Base-by-base conservation (phyloP, 2,113 vertebrate genomes). In the Spheniscus mendiculus region DNA sequence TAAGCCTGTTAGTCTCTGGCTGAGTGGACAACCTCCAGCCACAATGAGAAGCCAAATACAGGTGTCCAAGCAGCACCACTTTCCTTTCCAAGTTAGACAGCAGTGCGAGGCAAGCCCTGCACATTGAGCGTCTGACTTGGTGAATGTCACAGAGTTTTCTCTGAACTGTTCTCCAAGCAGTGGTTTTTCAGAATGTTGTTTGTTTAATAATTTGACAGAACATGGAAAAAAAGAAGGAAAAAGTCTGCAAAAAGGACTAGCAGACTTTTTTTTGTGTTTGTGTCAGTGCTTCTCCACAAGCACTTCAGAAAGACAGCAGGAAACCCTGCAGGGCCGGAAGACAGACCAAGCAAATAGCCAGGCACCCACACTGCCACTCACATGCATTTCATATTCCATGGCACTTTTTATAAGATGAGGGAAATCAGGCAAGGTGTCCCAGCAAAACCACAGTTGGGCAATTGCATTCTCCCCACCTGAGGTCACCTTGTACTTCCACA, bases 141-240 rank as follows among this genome's bases (percentile, higher is more conserved):
- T 38, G 49, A 62, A 27, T 3, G 14, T 14, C 71, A 58, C 58
- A 42, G 56, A 52, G 34, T 36, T 89, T 74, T 82, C 52, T 80
- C 34, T 44, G 23, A 87, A 74, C 25, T 32, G 52, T n/a, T 81
- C 23, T 84, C 50, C 70, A 74, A 82, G 55, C 19, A 82, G 53
- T 21, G 40, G 7, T 67, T 63, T 91, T 92, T 42, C 89, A 94
- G 44, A 84, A 82, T 21, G 14, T 20, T 59, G 20, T 93, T 93
- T 81, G 16, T 74, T 94, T 52, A 36, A 92, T 44, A 79, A 79
- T 89, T 89, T 90, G 83, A 93, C 18, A 65, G 30, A 95, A 94
- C 11, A 69, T 6, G 3, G 2, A 42, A 55, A 56, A 74, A 38
- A 12, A 1, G 11, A 49, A 8, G 7, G 6, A 7, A 6, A 42